phyloP scores from a whole-genome alignment of 2,113 vertebrate species.

The Gopherus flavomarginatus region DNA sequence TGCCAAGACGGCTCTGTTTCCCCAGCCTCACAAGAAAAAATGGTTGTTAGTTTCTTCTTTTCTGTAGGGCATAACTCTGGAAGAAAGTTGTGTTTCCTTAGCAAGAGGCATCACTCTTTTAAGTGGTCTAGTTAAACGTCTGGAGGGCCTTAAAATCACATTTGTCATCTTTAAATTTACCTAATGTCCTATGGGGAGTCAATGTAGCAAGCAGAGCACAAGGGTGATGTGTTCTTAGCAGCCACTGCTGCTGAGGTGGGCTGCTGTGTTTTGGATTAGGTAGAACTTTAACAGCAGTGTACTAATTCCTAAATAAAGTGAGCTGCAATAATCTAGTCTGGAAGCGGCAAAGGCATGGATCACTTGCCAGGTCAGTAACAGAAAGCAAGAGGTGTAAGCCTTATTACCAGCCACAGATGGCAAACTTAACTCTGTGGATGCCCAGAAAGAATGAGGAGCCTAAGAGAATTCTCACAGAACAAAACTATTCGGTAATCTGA shows the following conservation, averaged over 20 bases:
- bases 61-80: constrained; percentile 46
- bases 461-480: not conserved
- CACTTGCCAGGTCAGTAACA: not conserved
- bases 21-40: constrained; percentile 40
- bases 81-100: constrained; percentile 69
- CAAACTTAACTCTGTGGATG: not conserved
- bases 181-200: not conserved
- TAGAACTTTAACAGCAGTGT: not conserved
- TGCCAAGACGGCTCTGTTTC: constrained; percentile 30
- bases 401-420: not conserved
- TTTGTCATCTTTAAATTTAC: not conserved
- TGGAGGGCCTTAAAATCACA: constrained; percentile 26
- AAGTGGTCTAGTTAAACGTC: constrained; percentile 59
- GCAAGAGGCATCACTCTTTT: not conserved
- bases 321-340: not conserved
- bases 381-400: not conserved
- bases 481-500: not conserved
- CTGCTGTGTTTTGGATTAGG: not conserved
- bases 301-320: not conserved
- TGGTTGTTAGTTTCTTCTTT: constrained; percentile 66
- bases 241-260: not conserved
- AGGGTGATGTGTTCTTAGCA: not conserved
- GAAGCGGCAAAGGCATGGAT: not conserved
- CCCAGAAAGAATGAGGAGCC: not conserved
- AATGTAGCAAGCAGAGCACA: not conserved